Evolutionary conservation across 2,113 vertebrate species (phyloP).

Genomic region (Diphyllodes magnificus): DNA sequence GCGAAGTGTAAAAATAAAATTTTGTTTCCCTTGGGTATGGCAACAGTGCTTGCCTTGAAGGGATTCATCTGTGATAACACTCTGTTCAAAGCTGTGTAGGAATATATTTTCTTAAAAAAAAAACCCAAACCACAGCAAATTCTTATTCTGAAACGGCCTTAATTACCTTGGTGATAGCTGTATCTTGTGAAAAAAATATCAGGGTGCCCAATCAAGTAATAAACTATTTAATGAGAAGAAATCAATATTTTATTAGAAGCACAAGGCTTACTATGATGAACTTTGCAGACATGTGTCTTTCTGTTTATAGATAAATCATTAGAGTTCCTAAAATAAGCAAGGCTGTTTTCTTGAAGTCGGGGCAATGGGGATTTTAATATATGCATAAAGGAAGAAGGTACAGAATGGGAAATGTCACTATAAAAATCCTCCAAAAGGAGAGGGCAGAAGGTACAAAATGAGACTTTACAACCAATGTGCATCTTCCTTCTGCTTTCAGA

Average conservation of each 20-base stretch:
- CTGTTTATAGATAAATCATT: conserved; percentile 18
- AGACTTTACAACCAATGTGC: not conserved
- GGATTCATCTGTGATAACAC: not conserved
- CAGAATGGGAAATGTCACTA: not conserved
- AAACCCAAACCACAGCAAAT: not conserved
- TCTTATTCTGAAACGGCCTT: not conserved
- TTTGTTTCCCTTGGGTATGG: not conserved
- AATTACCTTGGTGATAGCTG: not conserved
- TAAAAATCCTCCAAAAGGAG: not conserved
- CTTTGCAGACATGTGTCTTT: not conserved
- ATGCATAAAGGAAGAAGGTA: not conserved
- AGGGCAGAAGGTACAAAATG: not conserved
- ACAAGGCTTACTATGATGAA: not conserved
- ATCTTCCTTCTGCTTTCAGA: not conserved
- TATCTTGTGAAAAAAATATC: not conserved
- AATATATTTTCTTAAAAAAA: not conserved
- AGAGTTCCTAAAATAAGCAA: conserved; percentile 15
- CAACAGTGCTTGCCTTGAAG: not conserved
- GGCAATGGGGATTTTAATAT: not conserved
- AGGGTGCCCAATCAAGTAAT: not conserved
- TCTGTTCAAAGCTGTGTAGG: not conserved
- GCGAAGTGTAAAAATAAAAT: not conserved
- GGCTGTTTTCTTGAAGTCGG: not conserved
- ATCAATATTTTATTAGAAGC: conserved; percentile 24
- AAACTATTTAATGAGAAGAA: not conserved